These are phyloP conservation scores for Luscinia megarhynchos DNA, from an alignment of 2,797 vertebrate species.

Conservation along the genomic window DNA sequence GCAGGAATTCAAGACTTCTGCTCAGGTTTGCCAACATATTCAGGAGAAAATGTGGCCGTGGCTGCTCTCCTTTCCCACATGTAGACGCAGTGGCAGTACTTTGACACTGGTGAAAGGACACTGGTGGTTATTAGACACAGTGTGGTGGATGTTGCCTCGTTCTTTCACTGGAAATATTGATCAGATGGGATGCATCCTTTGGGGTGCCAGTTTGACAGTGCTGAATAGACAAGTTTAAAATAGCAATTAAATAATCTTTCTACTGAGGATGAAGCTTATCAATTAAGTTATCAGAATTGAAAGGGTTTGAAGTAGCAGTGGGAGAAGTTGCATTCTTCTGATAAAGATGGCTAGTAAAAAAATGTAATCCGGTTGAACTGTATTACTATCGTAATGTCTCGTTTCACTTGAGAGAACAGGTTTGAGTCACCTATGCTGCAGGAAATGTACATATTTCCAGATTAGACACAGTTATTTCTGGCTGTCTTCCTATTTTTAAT, in stretches of 20 bases:
- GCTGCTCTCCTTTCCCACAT: not conserved
- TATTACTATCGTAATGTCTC: not conserved
- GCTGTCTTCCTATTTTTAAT: constrained; percentile 43
- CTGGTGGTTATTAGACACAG: not conserved
- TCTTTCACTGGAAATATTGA: not conserved
- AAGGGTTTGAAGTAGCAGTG: not conserved
- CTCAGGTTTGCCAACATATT: not conserved
- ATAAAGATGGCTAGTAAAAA: not conserved
- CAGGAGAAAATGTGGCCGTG: not conserved
- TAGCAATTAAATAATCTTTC: not conserved
- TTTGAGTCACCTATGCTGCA: not conserved
- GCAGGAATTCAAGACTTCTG: not conserved
- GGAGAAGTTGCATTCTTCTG: not conserved
- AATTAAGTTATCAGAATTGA: constrained; percentile 1
- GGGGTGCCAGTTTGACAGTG: not conserved
- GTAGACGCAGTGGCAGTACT: not conserved
- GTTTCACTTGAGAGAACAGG: not conserved
- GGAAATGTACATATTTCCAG: not conserved
- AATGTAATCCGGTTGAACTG: not conserved
- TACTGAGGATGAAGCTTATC: not conserved
- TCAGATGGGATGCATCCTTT: not conserved
- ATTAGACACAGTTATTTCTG: constrained; percentile 20
- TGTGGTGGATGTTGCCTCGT: not conserved
- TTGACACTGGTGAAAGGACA: not conserved
- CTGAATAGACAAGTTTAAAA: not conserved